Evolutionary conservation across 1,140 invertebrate genomes (phyloP), one percentile per base, ranked within the genome.

Genomic region (Caenorhabditis briggsae): DNA sequence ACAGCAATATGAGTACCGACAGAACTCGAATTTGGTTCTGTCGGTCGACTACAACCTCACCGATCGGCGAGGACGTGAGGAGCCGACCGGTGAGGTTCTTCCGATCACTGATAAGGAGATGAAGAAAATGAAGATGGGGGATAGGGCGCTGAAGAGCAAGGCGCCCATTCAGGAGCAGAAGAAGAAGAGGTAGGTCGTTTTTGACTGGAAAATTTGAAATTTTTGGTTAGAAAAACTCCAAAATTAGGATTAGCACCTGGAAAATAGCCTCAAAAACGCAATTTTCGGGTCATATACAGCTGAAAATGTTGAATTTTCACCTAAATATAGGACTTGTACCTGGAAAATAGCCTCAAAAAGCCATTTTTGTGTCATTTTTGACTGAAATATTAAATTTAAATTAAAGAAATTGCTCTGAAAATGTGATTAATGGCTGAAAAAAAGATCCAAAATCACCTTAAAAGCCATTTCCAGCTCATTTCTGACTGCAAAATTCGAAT

Each of bases 1-100:
- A 92, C 94, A 98, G 88, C 98, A 99, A 93, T 99, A 99, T 94
- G 98, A 99, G 93, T 99, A 99, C 93, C 98, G 99, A 95, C 93
- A 98, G 97, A 99, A 99, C 93, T 99, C 98, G 0, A 99, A 99
- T 95, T 95, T 99, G 93, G 98, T 99, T 84, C 94, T 99, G 89
- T 97, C 98, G 97, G 97, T 97, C 90, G 98, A 99, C 94, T 96
- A 98, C 56, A 95, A 97, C 74, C 94, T 99, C 9, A 99, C 99
- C 90, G 98, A 99, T 94, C 94, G 97, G 90, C 95, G 97, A 88
- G 96, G 96, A 70, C 94, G 97, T 92, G 98, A 99, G 97, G 98
- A 99, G 94, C 96, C 98, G 5, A 99, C 98, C 0, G 98, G 98
- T 59, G 98, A 99, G 93, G 98, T 99, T 90, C 95, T 98, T 93